A percentile compares a stretch with the other conserved stretches of the same genome.
phyloP scores from a whole-genome alignment of 2,888 invertebrate genomes.

The Drosophila aldrichi region DNA sequence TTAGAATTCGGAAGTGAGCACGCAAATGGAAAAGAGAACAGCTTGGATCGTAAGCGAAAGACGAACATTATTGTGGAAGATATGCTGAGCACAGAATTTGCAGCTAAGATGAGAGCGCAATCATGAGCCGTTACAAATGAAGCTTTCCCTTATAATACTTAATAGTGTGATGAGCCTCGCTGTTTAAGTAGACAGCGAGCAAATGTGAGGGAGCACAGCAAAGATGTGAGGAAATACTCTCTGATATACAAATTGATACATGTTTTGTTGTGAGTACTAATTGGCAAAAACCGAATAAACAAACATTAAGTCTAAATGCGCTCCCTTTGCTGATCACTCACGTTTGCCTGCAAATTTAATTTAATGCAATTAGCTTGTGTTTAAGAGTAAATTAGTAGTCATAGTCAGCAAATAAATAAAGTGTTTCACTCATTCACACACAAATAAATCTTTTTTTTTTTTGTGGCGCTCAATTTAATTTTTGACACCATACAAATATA shows the following conservation, averaged over 20 bases:
- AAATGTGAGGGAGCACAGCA: background rate
- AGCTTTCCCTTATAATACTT: background rate
- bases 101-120: background rate
- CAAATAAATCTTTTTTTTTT: conserved; percentile 3
- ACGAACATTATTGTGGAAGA: background rate
- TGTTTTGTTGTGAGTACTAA: background rate
- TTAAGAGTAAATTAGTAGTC: background rate
- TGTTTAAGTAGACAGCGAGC: background rate
- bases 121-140: background rate
- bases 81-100: background rate
- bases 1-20: background rate
- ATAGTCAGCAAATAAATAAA: conserved; percentile 1
- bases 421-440: background rate
- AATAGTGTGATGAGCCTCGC: background rate
- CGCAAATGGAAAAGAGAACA: background rate
- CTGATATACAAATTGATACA: too few relatives aligned
- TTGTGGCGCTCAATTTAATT: background rate
- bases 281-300: background rate
- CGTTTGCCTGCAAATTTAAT: background rate
- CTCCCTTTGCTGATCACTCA: background rate
- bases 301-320: background rate
- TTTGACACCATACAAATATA: background rate
- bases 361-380: background rate
- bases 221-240: background rate
- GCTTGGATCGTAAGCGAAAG: background rate